Evolutionary conservation across 2,113 vertebrate species (phyloP).

Genomic region (Oxygymnocypris stewartii): DNA sequence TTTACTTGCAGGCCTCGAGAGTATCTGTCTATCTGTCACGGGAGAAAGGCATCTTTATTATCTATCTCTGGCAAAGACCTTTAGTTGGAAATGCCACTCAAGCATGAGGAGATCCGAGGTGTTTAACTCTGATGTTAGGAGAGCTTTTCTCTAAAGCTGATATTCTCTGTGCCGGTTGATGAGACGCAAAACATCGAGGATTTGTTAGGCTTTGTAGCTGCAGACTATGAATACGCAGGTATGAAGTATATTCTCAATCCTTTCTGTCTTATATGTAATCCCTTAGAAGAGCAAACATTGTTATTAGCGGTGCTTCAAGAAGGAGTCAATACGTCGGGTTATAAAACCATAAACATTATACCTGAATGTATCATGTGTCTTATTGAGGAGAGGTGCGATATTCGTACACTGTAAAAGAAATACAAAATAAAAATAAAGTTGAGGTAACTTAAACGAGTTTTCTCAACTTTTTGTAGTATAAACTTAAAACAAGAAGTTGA

Average conservation of each 20-base stretch:
- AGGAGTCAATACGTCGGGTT: too few relatives aligned
- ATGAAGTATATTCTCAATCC: slow-evolving; percentile 2
- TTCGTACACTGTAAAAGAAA: neutral
- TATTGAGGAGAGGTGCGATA: neutral
- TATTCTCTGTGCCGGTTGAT: neutral
- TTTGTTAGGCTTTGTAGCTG: slow-evolving; percentile 24
- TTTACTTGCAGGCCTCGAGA: too few relatives aligned
- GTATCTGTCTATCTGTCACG: too few relatives aligned
- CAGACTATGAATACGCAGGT: too few relatives aligned
- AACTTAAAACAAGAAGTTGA: too few relatives aligned
- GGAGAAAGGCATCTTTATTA: too few relatives aligned
- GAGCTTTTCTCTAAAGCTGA: slow-evolving; percentile 27
- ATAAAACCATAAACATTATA: neutral
- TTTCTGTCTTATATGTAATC: neutral
- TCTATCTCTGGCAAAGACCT: too few relatives aligned
- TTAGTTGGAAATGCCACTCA: too few relatives aligned
- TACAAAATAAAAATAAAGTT: too few relatives aligned
- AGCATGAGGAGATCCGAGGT: too few relatives aligned
- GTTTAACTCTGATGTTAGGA: slow-evolving; percentile 5
- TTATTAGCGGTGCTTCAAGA: neutral
- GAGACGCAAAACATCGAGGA: slow-evolving; percentile 21
- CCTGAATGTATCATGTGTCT: neutral
- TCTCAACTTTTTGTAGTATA: too few relatives aligned
- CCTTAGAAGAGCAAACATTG: neutral
- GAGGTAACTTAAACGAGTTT: too few relatives aligned